Base-by-base conservation (phyloP, 1,140 invertebrate species). In the Amyelois transitella region DNA sequence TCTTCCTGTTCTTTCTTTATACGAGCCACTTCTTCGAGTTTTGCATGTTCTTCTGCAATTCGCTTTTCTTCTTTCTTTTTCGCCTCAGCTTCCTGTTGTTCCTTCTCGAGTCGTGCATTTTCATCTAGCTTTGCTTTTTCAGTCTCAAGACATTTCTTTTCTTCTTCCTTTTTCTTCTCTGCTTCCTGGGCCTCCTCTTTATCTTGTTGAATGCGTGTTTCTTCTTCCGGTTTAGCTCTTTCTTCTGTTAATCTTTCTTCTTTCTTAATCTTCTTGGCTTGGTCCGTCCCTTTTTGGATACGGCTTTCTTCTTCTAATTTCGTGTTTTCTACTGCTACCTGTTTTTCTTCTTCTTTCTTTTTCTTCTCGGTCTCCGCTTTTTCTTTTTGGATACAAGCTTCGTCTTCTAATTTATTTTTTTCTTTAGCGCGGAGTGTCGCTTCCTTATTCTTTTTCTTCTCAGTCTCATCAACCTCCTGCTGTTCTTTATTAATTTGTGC, bases 211-310 rank as follows among this genome's bases (percentile, higher is more conserved):
- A 44, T 47, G 63, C 67, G 49, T 45, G 21, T 45, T 6, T 64
- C 52, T 32, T 63, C 50, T 57, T 60, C 44, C 21, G 58, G 51
- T 63, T 69, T 51, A 24, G 2, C 20, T 44, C 18, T 18, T 55
- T 66, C 53, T 58, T 70, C 44, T 54, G 63, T 21, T 12, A 50
- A 6, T 43, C 32, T 66, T 55, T 77, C 62, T 57, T 51, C 49
- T 56, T 51, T 55, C 43, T 63, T 58, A 10, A 59, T 50, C 55
- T 53, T 72, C 58, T 53, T 55, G 10, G 20, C 68, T 50, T 28
- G 22, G 0, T 22, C 47, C 44, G 17, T 63, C 48, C 43, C 72
- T 50, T 48, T 58, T 47, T 43, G 53, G 63, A 45, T 47, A 8
- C 28, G 18, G 55, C 25, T 52, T 17, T 55, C 22, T 48, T 53